phyloP scores from a whole-genome alignment of 2,797 vertebrate genomes.

The Gouania willdenowi region DNA sequence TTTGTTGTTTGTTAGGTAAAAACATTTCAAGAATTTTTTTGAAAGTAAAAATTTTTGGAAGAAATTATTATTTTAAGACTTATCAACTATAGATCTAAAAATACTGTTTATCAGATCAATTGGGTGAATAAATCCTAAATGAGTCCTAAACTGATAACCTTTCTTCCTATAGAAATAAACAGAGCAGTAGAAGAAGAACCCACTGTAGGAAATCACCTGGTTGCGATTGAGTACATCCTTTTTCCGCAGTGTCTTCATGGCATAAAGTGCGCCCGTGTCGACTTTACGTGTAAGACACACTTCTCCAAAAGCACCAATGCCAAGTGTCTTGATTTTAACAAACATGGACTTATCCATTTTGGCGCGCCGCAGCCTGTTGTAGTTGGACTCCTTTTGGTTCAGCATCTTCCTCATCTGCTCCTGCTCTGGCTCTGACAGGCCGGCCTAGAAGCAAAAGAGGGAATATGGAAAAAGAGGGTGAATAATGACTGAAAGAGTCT shows the following conservation, averaged over 20 bases:
- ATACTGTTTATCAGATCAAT: too few relatives aligned
- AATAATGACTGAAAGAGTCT: too few relatives aligned
- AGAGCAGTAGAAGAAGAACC: too few relatives aligned
- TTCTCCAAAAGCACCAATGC: conserved; percentile 96
- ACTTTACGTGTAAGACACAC: conserved; percentile 98
- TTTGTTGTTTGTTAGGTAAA: too few relatives aligned
- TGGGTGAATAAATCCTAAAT: too few relatives aligned
- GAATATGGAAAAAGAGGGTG: too few relatives aligned
- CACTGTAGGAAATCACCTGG: conserved; percentile 66
- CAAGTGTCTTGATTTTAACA: conserved; percentile 94
- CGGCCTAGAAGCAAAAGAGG: conserved; percentile 75
- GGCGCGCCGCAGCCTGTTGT: conserved; percentile 93
- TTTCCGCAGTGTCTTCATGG: conserved; percentile 97
- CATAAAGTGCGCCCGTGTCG: conserved; percentile 92
- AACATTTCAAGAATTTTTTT: too few relatives aligned
- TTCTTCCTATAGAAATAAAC: too few relatives aligned
- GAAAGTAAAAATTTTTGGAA: too few relatives aligned
- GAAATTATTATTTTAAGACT: too few relatives aligned
- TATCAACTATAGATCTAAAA: too few relatives aligned
- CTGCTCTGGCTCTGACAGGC: conserved; percentile 92
- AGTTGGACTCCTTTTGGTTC: conserved; percentile 98
- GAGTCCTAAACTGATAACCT: too few relatives aligned
- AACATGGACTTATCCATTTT: conserved; percentile 99
- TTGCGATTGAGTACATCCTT: conserved; percentile 96
- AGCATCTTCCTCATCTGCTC: conserved; percentile 99